phyloP scores from a whole-genome alignment of 2,888 invertebrate species.

The Serrognathus titanus region DNA sequence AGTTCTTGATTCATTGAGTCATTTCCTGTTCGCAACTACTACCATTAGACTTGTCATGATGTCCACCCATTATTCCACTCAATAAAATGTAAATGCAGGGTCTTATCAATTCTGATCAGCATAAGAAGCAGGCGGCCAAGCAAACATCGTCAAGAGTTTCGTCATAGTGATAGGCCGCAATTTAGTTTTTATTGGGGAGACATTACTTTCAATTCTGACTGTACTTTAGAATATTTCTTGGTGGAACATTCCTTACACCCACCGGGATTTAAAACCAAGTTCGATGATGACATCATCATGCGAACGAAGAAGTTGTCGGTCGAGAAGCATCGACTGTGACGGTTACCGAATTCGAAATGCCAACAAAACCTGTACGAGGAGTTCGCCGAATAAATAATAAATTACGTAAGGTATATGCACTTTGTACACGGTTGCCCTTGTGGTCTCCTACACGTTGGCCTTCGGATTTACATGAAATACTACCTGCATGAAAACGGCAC shows the following conservation, averaged over 20 bases:
- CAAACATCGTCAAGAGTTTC: too few relatives aligned
- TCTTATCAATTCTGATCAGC: too few relatives aligned
- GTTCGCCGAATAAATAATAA: constrained; percentile 11
- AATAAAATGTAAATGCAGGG: too few relatives aligned
- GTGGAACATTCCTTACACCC: background rate
- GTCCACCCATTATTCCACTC: too few relatives aligned
- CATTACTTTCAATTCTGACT: too few relatives aligned
- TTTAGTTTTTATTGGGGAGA: too few relatives aligned
- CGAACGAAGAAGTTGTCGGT: background rate
- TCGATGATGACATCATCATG: background rate
- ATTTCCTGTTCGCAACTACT: too few relatives aligned
- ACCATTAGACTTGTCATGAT: too few relatives aligned
- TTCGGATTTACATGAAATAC: constrained; percentile 13
- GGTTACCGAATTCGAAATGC: constrained; percentile 8
- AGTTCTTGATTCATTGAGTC: too few relatives aligned
- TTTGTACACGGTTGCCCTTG: constrained; percentile 9
- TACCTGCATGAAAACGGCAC: constrained; percentile 13
- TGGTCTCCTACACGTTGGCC: constrained; percentile 15
- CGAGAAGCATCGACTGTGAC: background rate
- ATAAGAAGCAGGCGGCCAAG: too few relatives aligned
- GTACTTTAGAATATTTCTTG: too few relatives aligned
- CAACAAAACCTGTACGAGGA: constrained; percentile 7
- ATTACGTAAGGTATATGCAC: constrained; percentile 8
- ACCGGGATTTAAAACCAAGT: background rate
- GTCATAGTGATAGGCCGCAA: too few relatives aligned